Evolutionary conservation across 2,888 invertebrate species (phyloP).

Genomic region (Serripes groenlandicus): DNA sequence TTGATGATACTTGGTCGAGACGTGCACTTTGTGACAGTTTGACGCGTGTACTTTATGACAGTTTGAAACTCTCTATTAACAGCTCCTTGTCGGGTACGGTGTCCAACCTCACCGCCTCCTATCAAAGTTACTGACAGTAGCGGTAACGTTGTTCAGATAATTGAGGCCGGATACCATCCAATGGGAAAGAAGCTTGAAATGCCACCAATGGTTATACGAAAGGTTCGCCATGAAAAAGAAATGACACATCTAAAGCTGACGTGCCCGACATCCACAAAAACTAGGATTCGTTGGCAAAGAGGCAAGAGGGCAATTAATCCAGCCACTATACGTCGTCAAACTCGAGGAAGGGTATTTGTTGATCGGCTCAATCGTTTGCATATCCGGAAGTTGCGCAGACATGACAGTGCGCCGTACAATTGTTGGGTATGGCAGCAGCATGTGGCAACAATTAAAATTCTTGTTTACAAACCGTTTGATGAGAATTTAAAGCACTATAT

Average conservation of each 20-base stretch:
- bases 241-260: constrained; percentile 75
- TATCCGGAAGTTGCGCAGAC: constrained; percentile 87
- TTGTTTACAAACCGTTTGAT: constrained; percentile 88
- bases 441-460: constrained; percentile 89
- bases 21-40: too few species aligned
- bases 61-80: too few species aligned
- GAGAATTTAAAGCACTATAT: constrained; percentile 76
- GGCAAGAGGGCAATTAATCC: constrained; percentile 87
- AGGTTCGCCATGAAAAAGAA: constrained; percentile 75
- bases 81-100: constrained; percentile 67
- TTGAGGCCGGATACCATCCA: constrained; percentile 86
- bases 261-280: constrained; percentile 74
- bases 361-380: constrained; percentile 89
- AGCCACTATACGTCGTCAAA: constrained; percentile 87
- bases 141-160: constrained; percentile 88
- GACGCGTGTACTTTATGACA: too few species aligned
- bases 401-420: constrained; percentile 87
- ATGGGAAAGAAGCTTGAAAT: constrained; percentile 70
- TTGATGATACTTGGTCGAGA: too few species aligned
- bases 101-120: constrained; percentile 75
- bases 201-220: constrained; percentile 76
- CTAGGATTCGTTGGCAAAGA: constrained; percentile 80
- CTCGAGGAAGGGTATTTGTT: constrained; percentile 88
- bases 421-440: constrained; percentile 90
- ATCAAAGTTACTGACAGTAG: constrained; percentile 87